Evolutionary conservation across 1,140 invertebrate species (phyloP), one percentile per base, ranked within the genome.

Genomic region (Frieseomelitta varia): DNA sequence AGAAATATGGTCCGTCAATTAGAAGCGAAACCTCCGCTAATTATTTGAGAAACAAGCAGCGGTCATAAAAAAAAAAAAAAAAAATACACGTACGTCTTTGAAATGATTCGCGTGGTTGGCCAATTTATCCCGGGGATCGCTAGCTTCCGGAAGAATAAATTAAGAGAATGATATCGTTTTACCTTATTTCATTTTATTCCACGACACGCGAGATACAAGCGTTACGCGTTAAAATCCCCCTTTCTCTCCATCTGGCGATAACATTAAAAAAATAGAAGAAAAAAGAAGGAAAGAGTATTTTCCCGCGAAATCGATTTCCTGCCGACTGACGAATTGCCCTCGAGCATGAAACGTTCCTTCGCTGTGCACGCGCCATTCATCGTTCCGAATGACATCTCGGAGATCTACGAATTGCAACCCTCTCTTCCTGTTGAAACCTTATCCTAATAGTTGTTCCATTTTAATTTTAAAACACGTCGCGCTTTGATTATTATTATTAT

Each of bases 301-400:
- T 79, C 47, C 21, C 65, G 27, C 81, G 75, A 79, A 79, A 84
- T 84, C 67, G 81, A 84, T 78, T 84, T 84, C 81, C 81, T 83
- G 67, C 55, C 39, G 3, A 21, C 19, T 84, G 81, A 84, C 81
- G 71, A 84, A 78, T 84, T 72, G 51, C 56, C 12, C 6, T 30
- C n/a, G 1, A 67, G 47, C 81, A 84, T 63, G 76, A n/a, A 79
- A 84, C 47, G 19, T 63, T 27, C 27, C 39, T 27, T 47, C 39
- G 4, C n/a, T 27, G 0, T 27, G 24, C 34, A 39, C 21, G 74
- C 30, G 21, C 30, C 24, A 58, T 58, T 21, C 15, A 34, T 21
- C 27, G 30, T 58, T 56, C 11, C 4, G 11, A 75, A 34, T 39
- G 21, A 15, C 1, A 30, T 74, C 19, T 6, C 4, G 21, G n/a